Evolutionary conservation across 2,888 invertebrate species (phyloP).

Genomic region (Gonocerus acuteangulatus): DNA sequence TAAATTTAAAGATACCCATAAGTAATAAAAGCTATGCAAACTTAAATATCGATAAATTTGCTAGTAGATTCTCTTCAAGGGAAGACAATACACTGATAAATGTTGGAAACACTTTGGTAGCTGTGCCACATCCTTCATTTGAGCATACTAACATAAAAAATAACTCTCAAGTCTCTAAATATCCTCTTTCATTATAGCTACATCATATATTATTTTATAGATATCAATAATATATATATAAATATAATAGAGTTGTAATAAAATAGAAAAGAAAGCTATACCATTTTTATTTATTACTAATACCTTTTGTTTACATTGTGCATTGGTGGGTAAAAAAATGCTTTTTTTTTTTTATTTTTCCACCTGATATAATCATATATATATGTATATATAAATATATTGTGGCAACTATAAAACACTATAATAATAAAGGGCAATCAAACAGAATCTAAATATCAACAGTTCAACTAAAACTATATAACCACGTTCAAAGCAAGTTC

Average conservation of each 20-base stretch:
- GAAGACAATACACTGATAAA: constrained; percentile 36
- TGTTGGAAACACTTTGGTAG: constrained; percentile 36
- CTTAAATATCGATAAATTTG: constrained; percentile 28
- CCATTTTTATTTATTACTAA: constrained; percentile 35
- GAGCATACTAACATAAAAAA: constrained; percentile 41
- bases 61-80: constrained; percentile 33
- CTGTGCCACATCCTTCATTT: constrained; percentile 37
- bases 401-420: constrained; percentile 31
- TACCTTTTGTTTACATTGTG: constrained; percentile 37
- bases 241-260: constrained; percentile 41
- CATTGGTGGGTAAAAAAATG: constrained; percentile 35
- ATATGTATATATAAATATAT: constrained; percentile 11
- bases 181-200: constrained; percentile 39
- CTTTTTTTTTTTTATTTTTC: constrained; percentile 21
- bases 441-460: constrained; percentile 32
- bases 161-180: constrained; percentile 37
- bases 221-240: constrained; percentile 38
- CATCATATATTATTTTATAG: constrained; percentile 39
- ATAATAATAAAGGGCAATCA: constrained; percentile 27
- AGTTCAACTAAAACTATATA: constrained; percentile 34
- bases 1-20: constrained; percentile 4
- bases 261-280: constrained; percentile 40
- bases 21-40: constrained; percentile 31
- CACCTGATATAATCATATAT: constrained; percentile 20
- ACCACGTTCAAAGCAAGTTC: constrained; percentile 27